These are phyloP conservation scores for Whitmania pigra DNA, from an alignment of 1,140 invertebrate genomes.

Conservation along the genomic window DNA sequence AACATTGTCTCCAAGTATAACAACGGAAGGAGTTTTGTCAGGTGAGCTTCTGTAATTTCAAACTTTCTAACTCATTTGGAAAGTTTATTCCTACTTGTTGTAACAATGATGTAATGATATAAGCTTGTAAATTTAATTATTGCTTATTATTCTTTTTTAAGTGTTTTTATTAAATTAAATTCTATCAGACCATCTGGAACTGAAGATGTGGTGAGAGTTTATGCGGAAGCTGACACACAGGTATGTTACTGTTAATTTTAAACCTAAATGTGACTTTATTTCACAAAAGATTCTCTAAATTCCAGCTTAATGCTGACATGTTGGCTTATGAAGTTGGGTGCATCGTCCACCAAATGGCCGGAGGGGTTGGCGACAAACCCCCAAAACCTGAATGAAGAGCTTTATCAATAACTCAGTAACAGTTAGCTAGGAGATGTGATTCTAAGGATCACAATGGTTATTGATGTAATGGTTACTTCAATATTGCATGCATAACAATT, in stretches of 20 bases:
- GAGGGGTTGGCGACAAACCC: slow-evolving; percentile 52
- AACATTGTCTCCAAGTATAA: slow-evolving; percentile 53
- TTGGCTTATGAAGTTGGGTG: slow-evolving; percentile 63
- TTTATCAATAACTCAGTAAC: background rate
- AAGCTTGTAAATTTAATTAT: too few relatives aligned
- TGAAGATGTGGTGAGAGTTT: slow-evolving; percentile 87
- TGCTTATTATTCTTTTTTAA: too few relatives aligned
- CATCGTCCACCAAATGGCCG: slow-evolving; percentile 62
- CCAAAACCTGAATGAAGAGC: background rate
- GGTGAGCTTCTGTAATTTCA: too few relatives aligned
- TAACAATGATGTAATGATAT: too few relatives aligned
- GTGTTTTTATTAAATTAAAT: slow-evolving; percentile 10
- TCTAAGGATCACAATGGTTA: too few relatives aligned
- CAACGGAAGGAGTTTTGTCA: slow-evolving; percentile 68
- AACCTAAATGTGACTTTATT: background rate
- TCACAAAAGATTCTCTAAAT: slow-evolving; percentile 12
- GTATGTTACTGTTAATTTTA: slow-evolving; percentile 25
- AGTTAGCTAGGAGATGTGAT: too few relatives aligned
- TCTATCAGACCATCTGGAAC: slow-evolving; percentile 77
- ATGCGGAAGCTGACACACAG: slow-evolving; percentile 77
- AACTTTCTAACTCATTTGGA: too few relatives aligned
- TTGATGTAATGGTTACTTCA: too few relatives aligned
- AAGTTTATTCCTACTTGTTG: too few relatives aligned
- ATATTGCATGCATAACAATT: too few relatives aligned
- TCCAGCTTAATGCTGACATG: slow-evolving; percentile 43